Evolutionary conservation across 2,113 vertebrate genomes (phyloP), one percentile per base, ranked within the genome.

Genomic region (Burhinus oedicnemus): DNA sequence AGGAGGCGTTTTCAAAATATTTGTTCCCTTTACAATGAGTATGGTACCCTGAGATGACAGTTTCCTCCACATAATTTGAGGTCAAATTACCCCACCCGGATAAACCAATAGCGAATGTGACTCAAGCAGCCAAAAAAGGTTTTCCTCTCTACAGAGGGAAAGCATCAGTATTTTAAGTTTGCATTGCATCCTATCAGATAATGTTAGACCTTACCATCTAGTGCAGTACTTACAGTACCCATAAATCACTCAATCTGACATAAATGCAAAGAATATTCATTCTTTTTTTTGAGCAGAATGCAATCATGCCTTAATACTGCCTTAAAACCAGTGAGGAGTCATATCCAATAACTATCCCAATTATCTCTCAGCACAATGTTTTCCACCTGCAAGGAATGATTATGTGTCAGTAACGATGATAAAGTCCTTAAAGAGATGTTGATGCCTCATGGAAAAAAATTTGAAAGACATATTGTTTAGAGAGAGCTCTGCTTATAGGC

Each of bases 311-410:
- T 96, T 94, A 95, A 97, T 97, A 96, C 71, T 86, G 96, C 75
- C 96, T 96, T 94, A 97, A 97, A 97, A 93, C 88, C 79, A 88
- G 88, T 82, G 95, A 97, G 96, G 91, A 98, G 96, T 97, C 97
- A 96, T 97, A 97, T 96, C 91, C 96, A 97, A 96, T 98, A 97
- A 98, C 95, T 97, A 94, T 98, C 96, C 94, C 93, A 98, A 97
- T 98, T 98, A 98, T 97, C 95, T 96, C 87, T 85, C 94, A 93
- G 94, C 93, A 95, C 96, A 97, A 79, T 97, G 95, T 97, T 98
- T 97, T 97, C 94, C 91, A 98, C 96, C 97, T 98, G 97, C 94
- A 95, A 96, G 91, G 97, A 97, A 95, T 87, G 96, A 95, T 97
- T 97, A 91, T 93, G 61, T 94, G 95, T 97, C 96, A 96, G 97